Evolutionary conservation across 2,113 vertebrate species (phyloP).

Genomic region (Hippoglossus stenolepis): DNA sequence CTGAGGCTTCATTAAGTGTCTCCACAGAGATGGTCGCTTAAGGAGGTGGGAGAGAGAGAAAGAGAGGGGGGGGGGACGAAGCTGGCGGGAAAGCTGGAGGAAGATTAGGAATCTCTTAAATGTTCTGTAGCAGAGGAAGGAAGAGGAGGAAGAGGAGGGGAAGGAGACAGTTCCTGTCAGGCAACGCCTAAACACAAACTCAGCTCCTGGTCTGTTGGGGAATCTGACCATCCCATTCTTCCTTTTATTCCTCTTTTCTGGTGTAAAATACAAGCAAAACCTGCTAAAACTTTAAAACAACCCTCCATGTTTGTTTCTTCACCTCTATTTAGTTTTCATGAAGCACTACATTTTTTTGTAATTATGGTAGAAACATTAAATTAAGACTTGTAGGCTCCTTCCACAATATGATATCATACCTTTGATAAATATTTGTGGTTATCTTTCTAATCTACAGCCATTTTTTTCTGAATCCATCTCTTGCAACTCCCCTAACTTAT

Average conservation of each 20-base stretch:
- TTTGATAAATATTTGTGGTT: too few relatives aligned
- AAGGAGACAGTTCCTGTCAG: slow-evolving; percentile 14
- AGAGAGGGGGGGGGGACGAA: slow-evolving; percentile 19
- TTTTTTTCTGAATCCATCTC: too few relatives aligned
- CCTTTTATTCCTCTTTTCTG: not conserved
- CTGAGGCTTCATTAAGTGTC: not conserved
- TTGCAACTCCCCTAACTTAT: too few relatives aligned
- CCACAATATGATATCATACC: too few relatives aligned
- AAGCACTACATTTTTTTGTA: too few relatives aligned
- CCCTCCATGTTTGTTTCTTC: too few relatives aligned
- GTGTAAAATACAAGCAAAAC: too few relatives aligned
- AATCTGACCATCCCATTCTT: not conserved
- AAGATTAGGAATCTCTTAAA: slow-evolving; percentile 39
- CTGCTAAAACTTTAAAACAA: too few relatives aligned
- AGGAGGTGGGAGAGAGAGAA: slow-evolving; percentile 11
- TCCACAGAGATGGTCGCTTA: slow-evolving; percentile 16
- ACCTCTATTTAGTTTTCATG: too few relatives aligned
- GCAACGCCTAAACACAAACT: slow-evolving; percentile 4
- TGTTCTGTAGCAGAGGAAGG: slow-evolving; percentile 31
- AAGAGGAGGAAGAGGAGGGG: slow-evolving; percentile 13
- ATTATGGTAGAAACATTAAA: too few relatives aligned
- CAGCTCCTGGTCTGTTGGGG: not conserved
- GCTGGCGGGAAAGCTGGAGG: slow-evolving; percentile 43
- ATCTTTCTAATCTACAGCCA: too few relatives aligned
- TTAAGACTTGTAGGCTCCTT: too few relatives aligned